Evolutionary conservation across 2,113 vertebrate species (phyloP).

Genomic region (Jaculus jaculus): DNA sequence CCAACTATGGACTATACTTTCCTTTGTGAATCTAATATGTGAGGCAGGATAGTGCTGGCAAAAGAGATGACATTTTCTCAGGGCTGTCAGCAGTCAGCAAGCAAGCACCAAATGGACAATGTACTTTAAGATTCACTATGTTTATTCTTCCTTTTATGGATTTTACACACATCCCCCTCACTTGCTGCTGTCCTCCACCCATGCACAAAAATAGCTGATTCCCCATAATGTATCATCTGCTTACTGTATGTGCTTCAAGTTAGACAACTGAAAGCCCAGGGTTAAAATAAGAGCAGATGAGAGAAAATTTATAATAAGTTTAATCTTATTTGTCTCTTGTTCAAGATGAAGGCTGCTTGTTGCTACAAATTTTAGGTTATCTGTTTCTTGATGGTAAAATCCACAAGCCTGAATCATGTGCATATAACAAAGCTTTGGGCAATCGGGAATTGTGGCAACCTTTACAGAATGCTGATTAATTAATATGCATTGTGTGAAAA

Average conservation of each 20-base stretch:
- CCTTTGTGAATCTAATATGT: neutral
- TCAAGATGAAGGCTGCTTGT: neutral
- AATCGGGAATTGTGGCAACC: neutral
- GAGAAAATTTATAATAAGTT: neutral
- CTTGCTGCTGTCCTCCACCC: neutral
- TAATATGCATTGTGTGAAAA: neutral
- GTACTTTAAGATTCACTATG: fast-evolving
- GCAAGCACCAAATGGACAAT: fast-evolving
- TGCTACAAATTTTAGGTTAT: neutral
- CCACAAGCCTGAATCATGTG: too few relatives aligned
- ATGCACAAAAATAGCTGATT: too few relatives aligned
- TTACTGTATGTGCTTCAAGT: neutral
- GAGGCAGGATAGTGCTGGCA: neutral
- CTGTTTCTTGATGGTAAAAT: too few relatives aligned
- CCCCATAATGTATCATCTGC: too few relatives aligned
- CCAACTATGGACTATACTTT: neutral
- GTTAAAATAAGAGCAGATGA: neutral
- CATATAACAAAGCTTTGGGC: too few relatives aligned
- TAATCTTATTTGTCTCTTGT: neutral
- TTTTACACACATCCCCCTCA: too few relatives aligned
- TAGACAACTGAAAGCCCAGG: neutral
- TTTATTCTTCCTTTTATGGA: neutral
- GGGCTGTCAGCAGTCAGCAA: neutral
- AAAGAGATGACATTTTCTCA: neutral
- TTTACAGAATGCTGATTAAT: neutral